Percentiles rank a stretch among this genome's conserved stretches.
Conservation (phyloP, 2,888 invertebrate species). For the Eumacrocentrus americanus region DNA sequence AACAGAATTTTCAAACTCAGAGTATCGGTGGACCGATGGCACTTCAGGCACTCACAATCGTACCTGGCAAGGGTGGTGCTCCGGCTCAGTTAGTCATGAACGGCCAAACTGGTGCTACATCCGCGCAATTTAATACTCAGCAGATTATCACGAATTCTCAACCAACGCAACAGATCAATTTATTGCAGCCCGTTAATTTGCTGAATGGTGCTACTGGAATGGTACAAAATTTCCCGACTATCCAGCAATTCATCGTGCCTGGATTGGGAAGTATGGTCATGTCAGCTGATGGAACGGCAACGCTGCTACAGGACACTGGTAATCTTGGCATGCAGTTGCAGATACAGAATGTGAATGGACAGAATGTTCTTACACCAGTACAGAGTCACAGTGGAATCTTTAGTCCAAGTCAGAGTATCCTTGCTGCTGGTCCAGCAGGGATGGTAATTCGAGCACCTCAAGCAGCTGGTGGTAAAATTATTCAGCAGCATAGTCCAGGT, state of each 20-base stretch:
- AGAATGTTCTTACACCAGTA: conserved; percentile 76
- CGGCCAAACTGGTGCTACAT: conserved; percentile 67
- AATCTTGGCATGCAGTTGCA: conserved; percentile 77
- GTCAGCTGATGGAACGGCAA: conserved; percentile 78
- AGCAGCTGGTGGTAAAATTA: conserved; percentile 74
- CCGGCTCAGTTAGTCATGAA: conserved; percentile 81
- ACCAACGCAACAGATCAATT: conserved; percentile 70
- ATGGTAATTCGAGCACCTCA: conserved; percentile 79
- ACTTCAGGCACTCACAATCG: conserved; percentile 78
- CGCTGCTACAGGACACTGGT: conserved; percentile 73
- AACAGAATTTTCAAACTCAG: conserved; percentile 77
- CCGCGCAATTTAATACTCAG: conserved; percentile 70
- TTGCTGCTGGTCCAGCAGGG: conserved; percentile 72
- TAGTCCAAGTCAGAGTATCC: conserved; percentile 71
- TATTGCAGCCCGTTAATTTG: conserved; percentile 82
- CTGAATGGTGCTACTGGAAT: conserved; percentile 74
- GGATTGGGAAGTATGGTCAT: conserved; percentile 83
- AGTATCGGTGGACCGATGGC: conserved; percentile 73
- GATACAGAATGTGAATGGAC: conserved; percentile 80
- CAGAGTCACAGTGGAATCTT: conserved; percentile 71
- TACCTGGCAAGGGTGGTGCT: conserved; percentile 76
- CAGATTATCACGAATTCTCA: conserved; percentile 69
- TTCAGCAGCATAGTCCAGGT: conserved; percentile 71
- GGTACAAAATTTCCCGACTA: conserved; percentile 77
- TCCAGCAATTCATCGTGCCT: conserved; percentile 84